Base-by-base conservation (phyloP, 2,113 vertebrate species). In the Thermophis baileyi region DNA sequence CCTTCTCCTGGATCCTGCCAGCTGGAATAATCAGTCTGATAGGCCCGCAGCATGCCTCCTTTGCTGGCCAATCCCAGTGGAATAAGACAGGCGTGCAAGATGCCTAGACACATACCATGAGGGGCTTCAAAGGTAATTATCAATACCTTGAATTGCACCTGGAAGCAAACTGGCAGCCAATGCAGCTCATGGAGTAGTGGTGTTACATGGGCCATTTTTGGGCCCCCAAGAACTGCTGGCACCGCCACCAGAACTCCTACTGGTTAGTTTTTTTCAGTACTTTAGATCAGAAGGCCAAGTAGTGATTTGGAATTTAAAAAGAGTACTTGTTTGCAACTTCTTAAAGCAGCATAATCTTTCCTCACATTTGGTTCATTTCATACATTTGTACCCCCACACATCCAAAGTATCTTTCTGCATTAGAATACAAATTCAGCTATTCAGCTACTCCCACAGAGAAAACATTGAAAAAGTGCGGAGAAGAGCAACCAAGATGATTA, bases 221-320 rank as follows among this genome's bases (percentile, higher is more conserved):
- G 10, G 0, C 3, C 0, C 3, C 27, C 60, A 63, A 30, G 60
- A 63, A 63, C 60, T 63, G 11, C 27, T 0, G 0, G 10, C 11
- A 25, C 11, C 3, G 1, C 60, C 10, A 0, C 27, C 60, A 63
- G 5, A 74, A 14, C 63, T 74, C 12, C 30, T 74, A 74, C 14
- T 74, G 63, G 4, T 35, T 74, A 74, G 2, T 18, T 5, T n/a
- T 18, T 35, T 74, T 0, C n/a, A 74, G n/a, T 0, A 40, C 14
- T 69, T 69, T 69, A n/a, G 30, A 27, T 30, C 57, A 12, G 27
- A 74, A 74, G 1, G n/a, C n/a, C n/a, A 74, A 74, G 6, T 35
- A 74, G n/a, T 18, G 6, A 35, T 74, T 74, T 74, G 69, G 69
- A 74, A 35, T 74, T 74, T 74, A 18, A 74, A 74, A 18, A 35